Base-by-base conservation (phyloP, 2,113 vertebrate genomes). In the Chaenocephalus aceratus region DNA sequence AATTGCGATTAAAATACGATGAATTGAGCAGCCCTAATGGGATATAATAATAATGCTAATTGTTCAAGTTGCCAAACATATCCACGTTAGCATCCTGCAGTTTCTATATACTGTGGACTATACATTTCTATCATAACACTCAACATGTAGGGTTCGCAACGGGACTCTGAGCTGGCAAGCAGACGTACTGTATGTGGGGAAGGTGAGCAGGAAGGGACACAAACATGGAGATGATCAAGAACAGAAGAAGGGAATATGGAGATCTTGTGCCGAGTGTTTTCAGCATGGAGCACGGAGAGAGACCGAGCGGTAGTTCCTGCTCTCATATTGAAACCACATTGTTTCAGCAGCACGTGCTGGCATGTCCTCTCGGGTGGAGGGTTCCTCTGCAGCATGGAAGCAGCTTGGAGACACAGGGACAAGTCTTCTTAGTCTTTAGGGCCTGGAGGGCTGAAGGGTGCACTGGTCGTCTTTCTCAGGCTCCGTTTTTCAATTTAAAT, bases 291-390 rank as follows among this genome's bases (percentile, higher is more conserved):
- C 48, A 46, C 54, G 5, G 52, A 70, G 45, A 44, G 46, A 64
- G 8, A 65, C 10, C 6, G 41, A 59, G 79, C 21, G 9, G 51
- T 48, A 70, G 61, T 46, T 88, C 71, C 68, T 6, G 36, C 41
- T 66, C 80, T 82, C 74, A 72, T 81, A 89, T 87, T 88, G 36
- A 87, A 88, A 86, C 89, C 86, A 88, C 88, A 91, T 89, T 87
- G 87, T 81, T 91, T 82, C n/a, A 86, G 86, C 91, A 91, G 87
- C 86, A 73, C 85, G 72, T 53, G 74, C 67, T 93, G 91, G 90
- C 87, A 90, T 91, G 91, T 91, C 90, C 88, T 91, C 75, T 79
- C 16, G 1, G 83, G 80, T 70, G 80, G 85, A 86, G 88, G 30
- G 30, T 4, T 30, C 30, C 30, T 30, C 36, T 4, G 73, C 69